A percentile compares a stretch with the other conserved stretches of the same genome.
These are phyloP conservation scores for Anhinga anhinga DNA, from an alignment of 2,113 vertebrate species.

Conservation along the genomic window DNA sequence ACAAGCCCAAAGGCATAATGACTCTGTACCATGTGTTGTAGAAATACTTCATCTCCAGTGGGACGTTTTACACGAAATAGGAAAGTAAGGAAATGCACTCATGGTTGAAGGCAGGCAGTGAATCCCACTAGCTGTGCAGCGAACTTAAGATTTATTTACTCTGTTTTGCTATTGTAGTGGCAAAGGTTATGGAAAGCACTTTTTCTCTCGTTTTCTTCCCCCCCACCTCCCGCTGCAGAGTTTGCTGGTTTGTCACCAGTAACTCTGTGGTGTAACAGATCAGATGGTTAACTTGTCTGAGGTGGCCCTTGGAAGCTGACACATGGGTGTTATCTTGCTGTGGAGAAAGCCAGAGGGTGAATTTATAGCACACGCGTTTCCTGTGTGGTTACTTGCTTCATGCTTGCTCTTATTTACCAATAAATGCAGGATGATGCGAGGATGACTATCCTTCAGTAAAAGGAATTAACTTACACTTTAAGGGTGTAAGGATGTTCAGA, in stretches of 20 bases:
- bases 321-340: neutral
- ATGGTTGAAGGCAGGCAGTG: neutral
- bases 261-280: neutral
- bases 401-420: neutral
- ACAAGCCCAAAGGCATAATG: conserved; percentile 16
- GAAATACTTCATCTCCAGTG: conserved; percentile 42
- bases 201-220: too few relatives aligned
- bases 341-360: neutral
- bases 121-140: neutral
- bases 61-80: neutral
- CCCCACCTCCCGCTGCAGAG: too few relatives aligned
- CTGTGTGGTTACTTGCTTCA: neutral
- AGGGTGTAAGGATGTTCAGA: neutral
- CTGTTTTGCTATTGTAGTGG: too few relatives aligned
- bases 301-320: neutral
- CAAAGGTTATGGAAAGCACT: neutral
- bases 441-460: neutral
- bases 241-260: neutral
- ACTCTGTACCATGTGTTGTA: conserved; percentile 4
- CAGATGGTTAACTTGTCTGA: neutral
- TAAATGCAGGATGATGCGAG: neutral
- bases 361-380: neutral
- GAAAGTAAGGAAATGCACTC: neutral
- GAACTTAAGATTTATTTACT: neutral
- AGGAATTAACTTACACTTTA: neutral